These are phyloP conservation scores for Arctocebus calabarensis DNA, from an alignment of 2,797 vertebrate genomes.

Conservation along the genomic window DNA sequence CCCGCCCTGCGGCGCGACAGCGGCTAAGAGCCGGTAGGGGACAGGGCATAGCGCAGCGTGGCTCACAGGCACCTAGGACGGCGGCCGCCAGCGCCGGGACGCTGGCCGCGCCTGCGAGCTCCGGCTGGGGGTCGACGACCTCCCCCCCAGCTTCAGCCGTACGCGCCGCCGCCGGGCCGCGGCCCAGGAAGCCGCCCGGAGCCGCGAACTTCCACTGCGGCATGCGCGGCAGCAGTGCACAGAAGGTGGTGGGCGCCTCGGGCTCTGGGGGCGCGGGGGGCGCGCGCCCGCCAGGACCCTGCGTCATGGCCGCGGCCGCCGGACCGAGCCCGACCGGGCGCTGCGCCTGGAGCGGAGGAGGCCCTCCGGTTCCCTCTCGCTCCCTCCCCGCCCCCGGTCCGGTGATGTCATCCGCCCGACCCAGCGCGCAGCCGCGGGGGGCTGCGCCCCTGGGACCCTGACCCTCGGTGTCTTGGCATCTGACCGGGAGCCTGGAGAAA, in stretches of 20 bases:
- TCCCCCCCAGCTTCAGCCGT: conserved; percentile 86
- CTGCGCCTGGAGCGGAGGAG: conserved; percentile 80
- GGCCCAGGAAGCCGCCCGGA: conserved; percentile 93
- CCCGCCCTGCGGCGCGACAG: conserved; percentile 87
- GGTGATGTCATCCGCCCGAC: conserved; percentile 80
- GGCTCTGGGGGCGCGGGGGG: conserved; percentile 91
- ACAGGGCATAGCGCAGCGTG: conserved; percentile 94
- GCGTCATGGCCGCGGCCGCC: conserved; percentile 87
- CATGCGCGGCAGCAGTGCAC: conserved; percentile 96
- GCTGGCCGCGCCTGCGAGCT: conserved; percentile 64
- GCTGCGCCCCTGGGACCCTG: conserved; percentile 78
- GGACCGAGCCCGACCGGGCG: conserved; percentile 93
- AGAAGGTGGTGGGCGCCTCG: conserved; percentile 95
- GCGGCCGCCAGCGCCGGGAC: conserved; percentile 91
- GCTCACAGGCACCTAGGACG: conserved; percentile 94
- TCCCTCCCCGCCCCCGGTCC: conserved; percentile 78
- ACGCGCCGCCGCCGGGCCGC: conserved; percentile 91
- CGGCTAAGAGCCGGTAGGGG: conserved; percentile 92
- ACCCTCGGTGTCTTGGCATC: background rate
- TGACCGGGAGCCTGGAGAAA: background rate
- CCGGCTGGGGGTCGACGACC: conserved; percentile 70
- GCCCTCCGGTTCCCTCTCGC: conserved; percentile 78
- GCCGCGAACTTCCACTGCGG: conserved; percentile 97
- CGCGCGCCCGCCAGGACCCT: conserved; percentile 87
- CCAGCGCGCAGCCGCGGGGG: conserved; percentile 84